A percentile compares a stretch with the other conserved stretches of the same genome.
phyloP scores from a whole-genome alignment of 2,797 vertebrate genomes.

The Adrianichthys oophorus region DNA sequence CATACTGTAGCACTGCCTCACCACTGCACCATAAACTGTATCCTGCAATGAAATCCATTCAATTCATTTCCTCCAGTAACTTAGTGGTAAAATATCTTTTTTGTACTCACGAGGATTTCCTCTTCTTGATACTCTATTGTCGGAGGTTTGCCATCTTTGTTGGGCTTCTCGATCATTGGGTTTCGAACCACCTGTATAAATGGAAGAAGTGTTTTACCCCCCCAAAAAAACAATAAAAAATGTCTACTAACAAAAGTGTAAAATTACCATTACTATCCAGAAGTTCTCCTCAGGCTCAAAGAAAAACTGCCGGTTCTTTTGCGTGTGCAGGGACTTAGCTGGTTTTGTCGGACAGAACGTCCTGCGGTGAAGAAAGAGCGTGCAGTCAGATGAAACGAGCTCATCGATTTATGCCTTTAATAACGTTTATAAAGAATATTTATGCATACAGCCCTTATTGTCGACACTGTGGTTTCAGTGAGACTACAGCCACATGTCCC shows the following conservation, averaged over 20 bases:
- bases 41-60: slow-evolving; percentile 75
- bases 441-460: neutral
- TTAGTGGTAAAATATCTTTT: neutral
- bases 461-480: neutral
- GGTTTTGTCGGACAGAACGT: slow-evolving; percentile 97
- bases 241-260: neutral
- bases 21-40: slow-evolving; percentile 93
- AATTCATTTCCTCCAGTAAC: neutral
- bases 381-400: neutral
- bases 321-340: slow-evolving; percentile 96
- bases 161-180: slow-evolving; percentile 92
- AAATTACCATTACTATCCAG: slow-evolving; percentile 96
- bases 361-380: slow-evolving; percentile 64
- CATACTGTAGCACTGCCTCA: slow-evolving; percentile 97
- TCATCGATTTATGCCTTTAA: neutral
- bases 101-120: slow-evolving; percentile 87
- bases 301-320: slow-evolving; percentile 98
- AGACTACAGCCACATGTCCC: no score
- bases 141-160: slow-evolving; percentile 92
- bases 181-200: slow-evolving; percentile 89
- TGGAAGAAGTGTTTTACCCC: neutral
- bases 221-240: neutral
- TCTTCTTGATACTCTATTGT: slow-evolving; percentile 95
- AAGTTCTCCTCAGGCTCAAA: slow-evolving; percentile 94
- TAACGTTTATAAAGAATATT: slow-evolving; percentile 4